Evolutionary conservation across 2,113 vertebrate genomes (phyloP), one percentile per base, ranked within the genome.

Genomic region (Syngnathoides biaculeatus): DNA sequence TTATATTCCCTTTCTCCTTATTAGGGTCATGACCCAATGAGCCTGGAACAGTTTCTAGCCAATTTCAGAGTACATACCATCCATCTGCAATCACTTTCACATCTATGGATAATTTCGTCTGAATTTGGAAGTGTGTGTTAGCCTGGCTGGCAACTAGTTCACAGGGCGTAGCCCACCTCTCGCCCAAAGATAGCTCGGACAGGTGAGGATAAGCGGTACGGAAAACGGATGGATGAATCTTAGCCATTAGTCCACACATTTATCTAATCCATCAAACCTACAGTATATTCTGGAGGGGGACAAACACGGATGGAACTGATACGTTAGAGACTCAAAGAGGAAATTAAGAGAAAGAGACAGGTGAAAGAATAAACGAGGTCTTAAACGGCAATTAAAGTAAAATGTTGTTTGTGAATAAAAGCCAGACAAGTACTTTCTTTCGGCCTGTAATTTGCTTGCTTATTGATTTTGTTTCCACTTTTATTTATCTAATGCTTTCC

Each of bases 401-500:
- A 81, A 83, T 84, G 79, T 77, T 79, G 78, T 81, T 87, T 43
- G 58, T 40, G 69, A 74, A 59, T 72, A 70, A 79, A 67, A 64
- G 50, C 9, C 0, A 30, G 64, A 69, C 63, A 71, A 74, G 73
- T 69, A 66, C 79, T 79, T 76, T 82, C 79, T 79, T 76, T 82
- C 86, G 79, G 73, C 39, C 72, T 77, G 82, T 83, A 72, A 88
- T 86, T 84, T 87, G 77, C 42, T 66, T 83, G 78, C 71, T 71
- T 67, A 89, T 87, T 71, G 85, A 87, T 86, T 87, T 79, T 55
- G 69, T 74, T 74, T 78, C 84, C 84, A 67, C 69, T 74, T 74
- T 69, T 75, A 73, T 84, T 87, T 59, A 81, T 82, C 64, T 45
- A 69, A 63, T 43, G 5, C 64, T 81, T 76, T 55, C 62, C 57